Evolutionary conservation across 1,140 invertebrate genomes (phyloP), one percentile per base, ranked within the genome.

Genomic region (Leptinotarsa lineolata): DNA sequence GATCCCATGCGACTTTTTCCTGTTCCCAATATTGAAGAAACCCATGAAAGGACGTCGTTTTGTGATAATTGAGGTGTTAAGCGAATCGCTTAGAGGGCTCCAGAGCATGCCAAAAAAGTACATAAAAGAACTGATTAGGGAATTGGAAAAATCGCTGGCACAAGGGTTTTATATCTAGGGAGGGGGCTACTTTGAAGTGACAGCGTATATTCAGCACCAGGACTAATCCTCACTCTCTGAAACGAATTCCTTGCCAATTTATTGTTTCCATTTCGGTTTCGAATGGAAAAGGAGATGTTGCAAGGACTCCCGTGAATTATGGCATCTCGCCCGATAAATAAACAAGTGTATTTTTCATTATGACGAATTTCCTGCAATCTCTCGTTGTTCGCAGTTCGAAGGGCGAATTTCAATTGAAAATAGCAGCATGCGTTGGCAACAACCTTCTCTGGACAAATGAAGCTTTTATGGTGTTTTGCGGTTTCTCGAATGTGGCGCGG

Each of bases 321-420:
- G 15, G 48, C n/a, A 39, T 54, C 15, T 18, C 48, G 48, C 2
- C n/a, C 4, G 48, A 54, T 54, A 54, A 54, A 54, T 54, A 54
- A 54, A 54, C 48, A 54, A 54, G 48, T 54, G 48, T 54, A 54
- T 54, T 54, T 54, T 54, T 54, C 48, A 54, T 54, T 54, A 54
- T 54, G 48, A 54, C 48, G 16, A 54, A 54, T 54, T 54, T 54
- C 48, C 48, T 15, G 48, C n/a, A 16, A 54, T 54, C 48, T 54
- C n/a, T 54, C 48, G n/a, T 54, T 54, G 48, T 54, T 54, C 48
- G 48, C 30, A 54, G 48, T 54, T 54, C 48, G 48, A 54, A 54
- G 48, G 48, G 48, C 48, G 48, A 54, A 54, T 54, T 54, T 54
- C n/a, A 54, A 54, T 3, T 54, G 15, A 18, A 54, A 54, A 54